Percentiles rank a stretch among this genome's conserved stretches.
phyloP scores from a whole-genome alignment of 1,140 invertebrate genomes.

The Globodera rostochiensis region DNA sequence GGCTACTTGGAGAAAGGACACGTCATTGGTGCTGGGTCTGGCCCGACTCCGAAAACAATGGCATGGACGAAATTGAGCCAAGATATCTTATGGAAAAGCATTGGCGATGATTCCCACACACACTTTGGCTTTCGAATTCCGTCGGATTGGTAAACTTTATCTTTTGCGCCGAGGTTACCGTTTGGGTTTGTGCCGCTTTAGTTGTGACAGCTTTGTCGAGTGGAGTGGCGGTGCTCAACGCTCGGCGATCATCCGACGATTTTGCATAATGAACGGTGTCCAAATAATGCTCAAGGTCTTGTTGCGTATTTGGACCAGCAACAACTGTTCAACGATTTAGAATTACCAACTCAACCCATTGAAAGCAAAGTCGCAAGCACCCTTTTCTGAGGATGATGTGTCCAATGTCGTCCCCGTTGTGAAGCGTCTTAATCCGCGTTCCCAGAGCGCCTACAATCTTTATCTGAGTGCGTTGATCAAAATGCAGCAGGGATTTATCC shows the following conservation, averaged over 20 bases:
- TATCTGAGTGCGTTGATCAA: constrained; percentile 38
- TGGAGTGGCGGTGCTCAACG: constrained; percentile 37
- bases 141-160: constrained; percentile 20
- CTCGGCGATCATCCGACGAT: constrained; percentile 32
- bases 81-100: constrained; percentile 28
- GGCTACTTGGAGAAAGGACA: constrained; percentile 8
- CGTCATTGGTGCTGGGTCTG: constrained; percentile 1
- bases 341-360: constrained; percentile 34
- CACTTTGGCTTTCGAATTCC: constrained; percentile 31
- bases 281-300: constrained; percentile 37
- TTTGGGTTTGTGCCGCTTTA: background rate
- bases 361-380: constrained; percentile 29
- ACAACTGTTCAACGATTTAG: constrained; percentile 13
- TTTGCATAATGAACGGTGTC: constrained; percentile 43
- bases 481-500: constrained; percentile 39
- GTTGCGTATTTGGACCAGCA: background rate
- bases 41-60: constrained; percentile 6
- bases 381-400: constrained; percentile 37
- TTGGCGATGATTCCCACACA: constrained; percentile 26
- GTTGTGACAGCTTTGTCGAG: constrained; percentile 40
- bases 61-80: constrained; percentile 39
- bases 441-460: constrained; percentile 38
- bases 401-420: constrained; percentile 37
- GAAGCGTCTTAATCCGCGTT: constrained; percentile 41
- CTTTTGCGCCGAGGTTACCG: no score